Conservation (phyloP, 2,888 invertebrate species). For the Cryptocephalus primarius region DNA sequence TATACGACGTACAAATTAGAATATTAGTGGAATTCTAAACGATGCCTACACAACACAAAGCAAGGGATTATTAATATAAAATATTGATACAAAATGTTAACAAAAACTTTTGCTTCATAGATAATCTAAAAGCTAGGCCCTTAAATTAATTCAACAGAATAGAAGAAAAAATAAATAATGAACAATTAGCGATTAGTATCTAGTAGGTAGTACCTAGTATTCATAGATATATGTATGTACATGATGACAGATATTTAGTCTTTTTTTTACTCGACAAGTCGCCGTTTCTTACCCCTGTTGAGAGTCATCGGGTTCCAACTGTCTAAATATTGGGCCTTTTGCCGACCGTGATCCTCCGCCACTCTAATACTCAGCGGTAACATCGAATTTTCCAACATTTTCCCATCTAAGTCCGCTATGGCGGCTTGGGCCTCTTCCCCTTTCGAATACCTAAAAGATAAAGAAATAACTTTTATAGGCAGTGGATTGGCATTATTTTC, state of each 20-base stretch:
- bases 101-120: no score
- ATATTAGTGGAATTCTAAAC: no score
- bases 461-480: no score
- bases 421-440: slow-evolving; percentile 85
- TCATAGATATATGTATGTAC: no score
- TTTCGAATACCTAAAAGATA: slow-evolving; percentile 61
- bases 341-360: slow-evolving; percentile 78
- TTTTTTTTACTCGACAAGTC: slow-evolving; percentile 7
- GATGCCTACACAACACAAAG: no score
- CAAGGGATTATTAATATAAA: no score
- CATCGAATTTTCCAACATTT: slow-evolving; percentile 72
- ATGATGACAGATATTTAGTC: no score
- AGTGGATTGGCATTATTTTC: no score
- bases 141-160: neutral
- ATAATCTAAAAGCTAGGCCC: neutral
- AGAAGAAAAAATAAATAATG: neutral
- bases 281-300: slow-evolving; percentile 27
- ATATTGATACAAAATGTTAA: no score
- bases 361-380: slow-evolving; percentile 68
- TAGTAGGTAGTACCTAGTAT: no score
- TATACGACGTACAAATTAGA: no score
- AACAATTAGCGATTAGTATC: no score
- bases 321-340: slow-evolving; percentile 53
- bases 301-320: slow-evolving; percentile 26
- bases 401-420: slow-evolving; percentile 74